Percentiles rank a stretch among this genome's conserved stretches.
Conservation (phyloP, 2,888 invertebrate species). For the Omphaloscelis lunosa region DNA sequence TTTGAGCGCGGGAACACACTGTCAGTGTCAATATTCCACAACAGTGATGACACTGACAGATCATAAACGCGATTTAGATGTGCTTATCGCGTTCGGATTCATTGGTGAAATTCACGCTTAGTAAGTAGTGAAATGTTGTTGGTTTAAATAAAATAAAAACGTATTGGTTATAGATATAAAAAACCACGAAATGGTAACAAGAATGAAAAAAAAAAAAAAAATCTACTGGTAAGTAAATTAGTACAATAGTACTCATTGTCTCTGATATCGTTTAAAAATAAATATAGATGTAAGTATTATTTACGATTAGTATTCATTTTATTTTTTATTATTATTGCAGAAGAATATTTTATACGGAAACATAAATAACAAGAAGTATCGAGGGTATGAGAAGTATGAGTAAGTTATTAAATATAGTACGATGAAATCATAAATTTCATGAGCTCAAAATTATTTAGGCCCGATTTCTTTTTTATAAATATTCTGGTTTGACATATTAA, state of each 20-base stretch:
- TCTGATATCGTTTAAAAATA: background rate
- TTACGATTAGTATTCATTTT: background rate
- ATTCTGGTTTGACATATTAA: no score
- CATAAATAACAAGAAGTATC: background rate
- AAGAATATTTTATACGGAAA: background rate
- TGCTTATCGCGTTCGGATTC: background rate
- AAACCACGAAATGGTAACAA: background rate
- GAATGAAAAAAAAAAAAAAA: background rate
- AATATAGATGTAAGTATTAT: background rate
- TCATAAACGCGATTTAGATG: background rate
- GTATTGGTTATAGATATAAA: background rate
- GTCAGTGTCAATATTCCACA: background rate
- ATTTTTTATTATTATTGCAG: slow-evolving; percentile 20
- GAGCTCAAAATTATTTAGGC: background rate
- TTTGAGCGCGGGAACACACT: no score
- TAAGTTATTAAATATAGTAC: background rate
- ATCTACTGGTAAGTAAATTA: slow-evolving; percentile 2
- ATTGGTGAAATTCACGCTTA: background rate
- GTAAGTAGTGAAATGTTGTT: background rate
- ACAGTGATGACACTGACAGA: background rate
- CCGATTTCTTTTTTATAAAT: background rate
- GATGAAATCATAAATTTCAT: background rate
- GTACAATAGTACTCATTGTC: background rate
- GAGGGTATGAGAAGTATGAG: background rate
- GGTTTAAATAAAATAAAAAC: no score